Conservation (phyloP, 2,888 invertebrate species). For the Pasiphila rectangulata region DNA sequence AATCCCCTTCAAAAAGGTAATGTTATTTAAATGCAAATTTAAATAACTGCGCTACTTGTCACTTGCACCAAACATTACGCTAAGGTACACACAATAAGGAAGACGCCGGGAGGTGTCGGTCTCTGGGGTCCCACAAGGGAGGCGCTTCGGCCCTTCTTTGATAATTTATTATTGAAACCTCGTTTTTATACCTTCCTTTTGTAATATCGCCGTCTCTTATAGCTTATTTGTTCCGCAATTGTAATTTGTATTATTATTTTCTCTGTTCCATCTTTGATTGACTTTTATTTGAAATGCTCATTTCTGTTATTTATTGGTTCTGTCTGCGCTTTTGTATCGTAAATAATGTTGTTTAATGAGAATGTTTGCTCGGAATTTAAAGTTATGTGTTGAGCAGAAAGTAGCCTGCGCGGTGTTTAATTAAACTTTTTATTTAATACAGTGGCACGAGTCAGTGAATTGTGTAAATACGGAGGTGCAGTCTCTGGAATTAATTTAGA, state of each 20-base stretch:
- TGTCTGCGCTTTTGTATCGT: background rate
- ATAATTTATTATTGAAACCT: slow-evolving; percentile 38
- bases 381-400: slow-evolving; percentile 21
- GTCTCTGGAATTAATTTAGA: slow-evolving; percentile 59
- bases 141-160: slow-evolving; percentile 30
- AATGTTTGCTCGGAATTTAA: slow-evolving; percentile 22
- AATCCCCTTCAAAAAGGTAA: background rate
- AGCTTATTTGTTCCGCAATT: slow-evolving; percentile 33
- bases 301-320: slow-evolving; percentile 3
- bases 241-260: slow-evolving; percentile 32
- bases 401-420: slow-evolving; percentile 35
- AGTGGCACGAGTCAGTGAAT: slow-evolving; percentile 37
- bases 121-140: slow-evolving; percentile 44
- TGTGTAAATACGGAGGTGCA: slow-evolving; percentile 33
- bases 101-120: slow-evolving; percentile 66
- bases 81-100: slow-evolving; percentile 64
- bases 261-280: slow-evolving; percentile 25
- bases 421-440: slow-evolving; percentile 44
- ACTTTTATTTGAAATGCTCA: slow-evolving; percentile 24
- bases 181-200: slow-evolving; percentile 35
- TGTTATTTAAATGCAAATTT: slow-evolving; percentile 1
- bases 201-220: slow-evolving; percentile 31
- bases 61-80: slow-evolving; percentile 38
- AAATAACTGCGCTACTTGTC: slow-evolving; percentile 11
- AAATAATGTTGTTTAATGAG: slow-evolving; percentile 6